A percentile compares a stretch with the other conserved stretches of the same genome.
Conservation (phyloP, 1,140 invertebrate species). For the Paraescarpia echinospica region DNA sequence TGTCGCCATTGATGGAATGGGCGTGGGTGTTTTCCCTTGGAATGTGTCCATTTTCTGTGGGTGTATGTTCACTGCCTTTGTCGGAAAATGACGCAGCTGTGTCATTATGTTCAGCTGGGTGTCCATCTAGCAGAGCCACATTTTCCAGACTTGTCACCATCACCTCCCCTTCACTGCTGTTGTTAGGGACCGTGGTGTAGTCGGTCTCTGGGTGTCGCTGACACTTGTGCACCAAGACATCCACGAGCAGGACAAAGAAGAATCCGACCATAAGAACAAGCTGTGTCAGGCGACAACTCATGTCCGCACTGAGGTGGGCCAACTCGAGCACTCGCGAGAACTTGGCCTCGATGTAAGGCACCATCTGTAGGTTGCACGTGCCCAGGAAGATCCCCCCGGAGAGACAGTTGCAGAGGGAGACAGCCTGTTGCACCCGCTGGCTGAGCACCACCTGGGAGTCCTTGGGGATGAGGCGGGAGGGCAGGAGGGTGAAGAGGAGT, state of each 20-base stretch:
- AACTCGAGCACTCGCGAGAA: constrained; percentile 30
- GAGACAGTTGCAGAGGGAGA: constrained; percentile 56
- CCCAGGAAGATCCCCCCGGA: constrained; percentile 66
- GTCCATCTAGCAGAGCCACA: not conserved
- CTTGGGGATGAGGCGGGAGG: constrained; percentile 34
- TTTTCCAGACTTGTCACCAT: not conserved
- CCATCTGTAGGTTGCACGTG: constrained; percentile 64
- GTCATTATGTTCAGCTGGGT: not conserved
- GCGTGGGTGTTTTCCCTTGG: not conserved
- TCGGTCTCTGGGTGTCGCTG: not conserved
- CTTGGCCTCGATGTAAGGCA: constrained; percentile 57
- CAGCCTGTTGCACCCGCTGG: not conserved
- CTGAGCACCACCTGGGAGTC: not conserved
- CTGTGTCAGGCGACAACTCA: constrained; percentile 40
- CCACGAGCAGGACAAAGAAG: constrained; percentile 43
- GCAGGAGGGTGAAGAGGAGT: constrained; percentile 41
- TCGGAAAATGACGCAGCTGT: not conserved
- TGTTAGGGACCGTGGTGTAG: not conserved
- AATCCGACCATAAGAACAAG: constrained; percentile 46
- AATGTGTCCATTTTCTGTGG: not conserved
- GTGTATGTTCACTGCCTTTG: not conserved
- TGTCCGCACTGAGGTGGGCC: not conserved
- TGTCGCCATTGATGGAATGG: not conserved
- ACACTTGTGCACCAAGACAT: constrained; percentile 33
- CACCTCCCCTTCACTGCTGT: not conserved